A percentile compares a stretch with the other conserved stretches of the same genome.
Evolutionary conservation across 2,888 invertebrate genomes (phyloP).

Genomic region (Ptilodon capucinus): DNA sequence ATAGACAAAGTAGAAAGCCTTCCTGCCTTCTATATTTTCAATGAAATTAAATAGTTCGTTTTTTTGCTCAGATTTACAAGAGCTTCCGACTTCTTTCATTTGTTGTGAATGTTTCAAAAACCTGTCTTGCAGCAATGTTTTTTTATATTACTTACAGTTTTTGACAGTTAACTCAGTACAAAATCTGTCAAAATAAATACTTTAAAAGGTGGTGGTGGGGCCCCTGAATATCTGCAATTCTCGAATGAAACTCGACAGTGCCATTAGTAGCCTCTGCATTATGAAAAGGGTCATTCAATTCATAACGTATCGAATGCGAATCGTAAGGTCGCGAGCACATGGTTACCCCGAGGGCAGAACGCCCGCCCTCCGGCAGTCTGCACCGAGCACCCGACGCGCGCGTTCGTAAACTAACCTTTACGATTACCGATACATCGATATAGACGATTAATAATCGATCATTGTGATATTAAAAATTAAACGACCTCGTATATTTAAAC

Average conservation of each 20-base stretch:
- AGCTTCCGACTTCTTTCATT: no score
- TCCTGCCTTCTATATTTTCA: no score
- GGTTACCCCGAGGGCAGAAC: conserved; percentile 66
- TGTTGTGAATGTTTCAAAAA: no score
- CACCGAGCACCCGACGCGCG: conserved; percentile 60
- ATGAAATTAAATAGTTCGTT: no score
- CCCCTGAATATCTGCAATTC: no score
- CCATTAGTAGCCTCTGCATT: conserved; percentile 20
- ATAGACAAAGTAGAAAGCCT: no score
- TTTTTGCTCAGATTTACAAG: no score
- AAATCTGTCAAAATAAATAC: no score
- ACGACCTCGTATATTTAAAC: conserved; percentile 1
- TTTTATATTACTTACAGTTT: no score
- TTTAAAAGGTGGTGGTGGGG: no score
- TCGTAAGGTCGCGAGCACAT: conserved; percentile 48
- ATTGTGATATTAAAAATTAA: conserved; percentile 28
- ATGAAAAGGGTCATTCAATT: conserved; percentile 36
- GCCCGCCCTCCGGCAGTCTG: conserved; percentile 77
- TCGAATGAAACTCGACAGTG: conserved; percentile 14
- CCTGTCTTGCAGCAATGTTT: no score
- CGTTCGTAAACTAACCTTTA: conserved; percentile 46
- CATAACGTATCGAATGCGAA: conserved; percentile 37
- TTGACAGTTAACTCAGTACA: no score
- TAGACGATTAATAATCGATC: conserved; percentile 25
- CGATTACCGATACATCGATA: conserved; percentile 36